Evolutionary conservation across 1,140 invertebrate species (phyloP).

Genomic region (Araneus ventricosus): DNA sequence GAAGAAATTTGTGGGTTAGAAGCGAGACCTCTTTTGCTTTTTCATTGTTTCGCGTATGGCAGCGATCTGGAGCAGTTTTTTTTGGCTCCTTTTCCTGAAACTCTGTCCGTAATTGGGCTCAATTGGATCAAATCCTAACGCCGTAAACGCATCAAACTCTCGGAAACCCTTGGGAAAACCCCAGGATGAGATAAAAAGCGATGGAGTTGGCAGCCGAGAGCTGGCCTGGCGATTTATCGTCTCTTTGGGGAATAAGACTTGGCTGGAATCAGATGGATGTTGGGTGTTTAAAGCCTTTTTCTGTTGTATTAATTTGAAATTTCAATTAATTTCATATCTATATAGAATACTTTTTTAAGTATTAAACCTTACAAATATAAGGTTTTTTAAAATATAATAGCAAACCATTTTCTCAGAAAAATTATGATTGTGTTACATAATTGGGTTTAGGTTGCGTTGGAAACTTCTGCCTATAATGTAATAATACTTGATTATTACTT

Average conservation of each 20-base stretch:
- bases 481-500: too few relatives aligned
- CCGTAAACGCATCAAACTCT: slow-evolving; percentile 73
- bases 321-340: too few relatives aligned
- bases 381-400: too few relatives aligned
- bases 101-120: slow-evolving; percentile 59
- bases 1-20: neutral
- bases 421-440: too few relatives aligned
- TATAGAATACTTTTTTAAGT: too few relatives aligned
- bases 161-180: slow-evolving; percentile 45
- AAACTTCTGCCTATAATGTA: too few relatives aligned
- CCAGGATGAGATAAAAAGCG: slow-evolving; percentile 67
- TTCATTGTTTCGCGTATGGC: slow-evolving; percentile 36
- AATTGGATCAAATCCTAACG: slow-evolving; percentile 73
- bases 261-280: neutral
- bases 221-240: neutral
- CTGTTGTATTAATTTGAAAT: too few relatives aligned
- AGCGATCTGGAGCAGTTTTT: neutral
- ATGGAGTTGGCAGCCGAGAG: slow-evolving; percentile 12
- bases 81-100: slow-evolving; percentile 59
- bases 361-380: too few relatives aligned
- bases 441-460: too few relatives aligned
- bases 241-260: neutral
- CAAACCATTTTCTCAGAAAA: too few relatives aligned
- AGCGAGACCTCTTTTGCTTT: neutral
- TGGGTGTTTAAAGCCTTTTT: too few relatives aligned